Conservation (phyloP, 2,888 invertebrate genomes). For the Monopis laevigella region DNA sequence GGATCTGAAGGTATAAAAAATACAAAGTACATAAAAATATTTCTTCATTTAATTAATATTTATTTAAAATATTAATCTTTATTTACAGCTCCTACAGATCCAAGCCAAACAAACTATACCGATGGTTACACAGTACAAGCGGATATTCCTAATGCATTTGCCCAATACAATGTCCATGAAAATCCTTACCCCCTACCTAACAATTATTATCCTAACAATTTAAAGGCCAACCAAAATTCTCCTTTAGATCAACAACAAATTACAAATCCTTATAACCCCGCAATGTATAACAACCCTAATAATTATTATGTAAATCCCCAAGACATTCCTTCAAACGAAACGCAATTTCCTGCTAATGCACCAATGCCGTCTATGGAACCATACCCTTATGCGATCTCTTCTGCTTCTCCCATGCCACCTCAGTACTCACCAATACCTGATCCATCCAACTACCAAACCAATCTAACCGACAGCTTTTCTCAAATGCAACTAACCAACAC, state of each 20-base stretch:
- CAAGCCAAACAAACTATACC: conserved; percentile 40
- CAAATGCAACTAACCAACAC: conserved; percentile 35
- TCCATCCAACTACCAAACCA: not conserved
- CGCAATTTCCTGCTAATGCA: not conserved
- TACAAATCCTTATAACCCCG: conserved; percentile 35
- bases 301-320: not conserved
- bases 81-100: conserved; percentile 42
- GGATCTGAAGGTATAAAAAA: conserved; percentile 71
- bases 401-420: not conserved
- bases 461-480: conserved; percentile 25
- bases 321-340: not conserved
- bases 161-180: not conserved
- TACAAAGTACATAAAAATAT: conserved; percentile 17
- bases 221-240: not conserved
- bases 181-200: too few relatives aligned
- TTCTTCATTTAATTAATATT: not conserved
- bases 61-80: conserved; percentile 3
- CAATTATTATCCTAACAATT: too few relatives aligned
- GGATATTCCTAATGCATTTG: not conserved
- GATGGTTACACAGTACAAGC: conserved; percentile 34
- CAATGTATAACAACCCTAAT: too few relatives aligned
- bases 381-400: conserved; percentile 32
- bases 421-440: not conserved
- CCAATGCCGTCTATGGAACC: conserved; percentile 26
- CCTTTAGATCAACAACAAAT: too few relatives aligned